Base-by-base conservation (phyloP, 2,113 vertebrate genomes). In the Rhinopithecus roxellana region DNA sequence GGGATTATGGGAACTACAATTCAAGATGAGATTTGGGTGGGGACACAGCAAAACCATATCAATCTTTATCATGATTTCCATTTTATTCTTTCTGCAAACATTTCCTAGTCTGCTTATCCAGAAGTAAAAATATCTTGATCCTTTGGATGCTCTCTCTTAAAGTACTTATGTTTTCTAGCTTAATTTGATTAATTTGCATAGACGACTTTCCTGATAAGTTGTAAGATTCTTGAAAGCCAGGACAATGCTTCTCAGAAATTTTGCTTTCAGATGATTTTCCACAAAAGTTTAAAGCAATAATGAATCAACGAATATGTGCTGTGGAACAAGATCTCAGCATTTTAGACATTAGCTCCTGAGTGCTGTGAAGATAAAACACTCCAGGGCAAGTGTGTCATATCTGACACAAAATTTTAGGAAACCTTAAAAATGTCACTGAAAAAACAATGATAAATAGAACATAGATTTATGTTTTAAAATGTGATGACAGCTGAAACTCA, bases 381-480 rank as follows among this genome's bases (percentile, higher is more conserved):
- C 27, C 38, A 79, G 32, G 77, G 50, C 17, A 90, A 85, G 22
- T 50, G 17, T 72, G 81, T 93, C 75, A 18, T 35, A 48, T 50
- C 43, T 89, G 81, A 88, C 64, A 93, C 14, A 59, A 93, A 93
- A 52, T 61, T 88, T 94, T 89, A 80, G 50, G 8, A 59, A 95
- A 74, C 12, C 30, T 89, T 95, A 79, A 86, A 78, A 95, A 38
- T 67, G 45, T 79, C 40, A 89, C 61, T 27, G 11, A 72, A 82
- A n/a, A 67, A 92, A 32, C 23, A n/a, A 25, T 57, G 48, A 81
- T 90, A 94, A 90, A 70, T 64, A 93, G 38, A 94, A 83, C 25
- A 59, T 67, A 77, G 50, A 32, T 85, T 97, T 92, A 89, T 45
- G 17, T 57, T 90, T 84, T 90, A 84, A 69, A 70, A 50, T 5